Evolutionary conservation across 2,797 vertebrate genomes (phyloP).

Genomic region (Peromyscus attwateri): DNA sequence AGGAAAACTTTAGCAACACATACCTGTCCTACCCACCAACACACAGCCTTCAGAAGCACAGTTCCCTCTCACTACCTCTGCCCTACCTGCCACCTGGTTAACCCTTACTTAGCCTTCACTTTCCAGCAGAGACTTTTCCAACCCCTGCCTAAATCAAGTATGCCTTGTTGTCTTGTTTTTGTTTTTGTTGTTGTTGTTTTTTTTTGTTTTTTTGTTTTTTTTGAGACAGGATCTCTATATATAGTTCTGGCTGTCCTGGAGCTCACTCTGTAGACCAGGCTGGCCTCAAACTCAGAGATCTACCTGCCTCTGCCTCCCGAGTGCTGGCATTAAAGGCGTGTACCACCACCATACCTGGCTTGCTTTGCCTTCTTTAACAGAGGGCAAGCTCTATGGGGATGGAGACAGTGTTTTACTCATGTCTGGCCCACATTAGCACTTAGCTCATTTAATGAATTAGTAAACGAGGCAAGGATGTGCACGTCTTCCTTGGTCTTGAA

Average conservation of each 20-base stretch:
- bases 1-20: too few relatives aligned
- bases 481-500: background rate
- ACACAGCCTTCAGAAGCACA: background rate
- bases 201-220: background rate
- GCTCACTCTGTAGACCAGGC: background rate
- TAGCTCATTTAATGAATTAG: constrained; percentile 45
- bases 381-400: background rate
- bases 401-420: background rate
- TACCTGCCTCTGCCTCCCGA: background rate
- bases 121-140: background rate
- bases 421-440: constrained; percentile 12
- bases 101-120: background rate
- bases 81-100: background rate
- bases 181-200: background rate
- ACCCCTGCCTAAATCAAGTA: background rate
- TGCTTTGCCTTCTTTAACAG: constrained; percentile 10
- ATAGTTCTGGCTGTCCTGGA: background rate
- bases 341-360: background rate
- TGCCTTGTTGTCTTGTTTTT: background rate
- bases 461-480: background rate
- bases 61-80: background rate
- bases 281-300: background rate
- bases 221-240: background rate
- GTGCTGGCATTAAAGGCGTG: background rate
- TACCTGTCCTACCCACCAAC: background rate